These are phyloP conservation scores for Muschampia staudingeri DNA, from an alignment of 2,888 invertebrate species.

Conservation along the genomic window DNA sequence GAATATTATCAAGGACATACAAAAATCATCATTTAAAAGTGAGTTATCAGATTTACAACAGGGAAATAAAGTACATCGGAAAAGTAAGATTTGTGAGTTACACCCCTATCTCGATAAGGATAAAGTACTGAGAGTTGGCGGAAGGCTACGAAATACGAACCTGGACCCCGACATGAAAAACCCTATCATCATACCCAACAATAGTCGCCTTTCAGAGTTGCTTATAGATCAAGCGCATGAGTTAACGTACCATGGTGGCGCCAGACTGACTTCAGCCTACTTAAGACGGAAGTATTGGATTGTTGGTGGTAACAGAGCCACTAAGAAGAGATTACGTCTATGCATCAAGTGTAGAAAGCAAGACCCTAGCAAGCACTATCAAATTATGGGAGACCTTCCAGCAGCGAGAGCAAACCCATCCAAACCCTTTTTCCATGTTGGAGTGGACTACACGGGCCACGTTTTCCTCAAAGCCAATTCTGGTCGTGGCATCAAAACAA, in stretches of 20 bases:
- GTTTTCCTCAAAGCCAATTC: background rate
- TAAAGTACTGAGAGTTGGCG: background rate
- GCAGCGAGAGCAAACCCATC: background rate
- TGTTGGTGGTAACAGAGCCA: background rate
- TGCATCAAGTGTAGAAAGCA: background rate
- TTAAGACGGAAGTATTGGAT: background rate
- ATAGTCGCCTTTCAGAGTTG: background rate
- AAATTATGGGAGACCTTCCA: background rate
- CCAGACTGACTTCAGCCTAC: background rate
- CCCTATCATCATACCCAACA: background rate
- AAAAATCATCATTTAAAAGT: too few species aligned
- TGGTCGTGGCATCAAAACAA: background rate
- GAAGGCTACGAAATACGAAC: background rate
- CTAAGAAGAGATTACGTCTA: background rate
- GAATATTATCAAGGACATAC: too few species aligned
- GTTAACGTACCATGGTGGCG: background rate
- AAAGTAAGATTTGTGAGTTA: too few species aligned
- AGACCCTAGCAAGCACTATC: background rate
- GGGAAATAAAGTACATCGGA: too few species aligned
- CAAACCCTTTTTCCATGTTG: background rate
- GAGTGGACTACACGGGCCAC: background rate
- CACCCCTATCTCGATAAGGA: background rate
- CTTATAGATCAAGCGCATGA: background rate
- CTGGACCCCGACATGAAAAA: background rate
- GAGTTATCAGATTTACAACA: too few species aligned